Evolutionary conservation across 2,797 vertebrate genomes (phyloP).

Genomic region (Calcarius lapponicus): DNA sequence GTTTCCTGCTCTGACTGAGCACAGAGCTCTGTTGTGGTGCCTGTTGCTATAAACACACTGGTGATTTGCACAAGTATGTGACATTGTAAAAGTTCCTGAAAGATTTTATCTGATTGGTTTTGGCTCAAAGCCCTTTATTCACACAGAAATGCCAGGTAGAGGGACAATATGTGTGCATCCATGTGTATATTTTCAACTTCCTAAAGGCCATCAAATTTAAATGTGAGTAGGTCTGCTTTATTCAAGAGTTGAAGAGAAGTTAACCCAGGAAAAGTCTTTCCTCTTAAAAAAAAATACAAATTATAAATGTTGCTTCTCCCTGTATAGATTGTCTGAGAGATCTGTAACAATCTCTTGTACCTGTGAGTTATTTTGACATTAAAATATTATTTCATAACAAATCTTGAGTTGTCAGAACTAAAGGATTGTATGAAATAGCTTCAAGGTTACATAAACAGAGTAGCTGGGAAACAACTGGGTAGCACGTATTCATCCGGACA

Average conservation of each 20-base stretch:
- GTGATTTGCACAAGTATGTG: conserved; percentile 88
- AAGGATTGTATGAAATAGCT: neutral
- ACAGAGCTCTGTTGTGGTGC: conserved; percentile 86
- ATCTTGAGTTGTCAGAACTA: conserved; percentile 20
- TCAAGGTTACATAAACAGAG: conserved; percentile 53
- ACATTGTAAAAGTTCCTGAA: conserved; percentile 90
- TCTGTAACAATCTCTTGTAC: neutral
- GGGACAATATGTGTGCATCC: conserved; percentile 57
- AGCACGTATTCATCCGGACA: neutral
- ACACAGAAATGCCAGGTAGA: conserved; percentile 58
- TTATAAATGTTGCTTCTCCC: neutral
- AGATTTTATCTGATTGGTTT: conserved; percentile 87
- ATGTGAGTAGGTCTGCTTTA: conserved; percentile 57
- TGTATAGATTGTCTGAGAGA: neutral
- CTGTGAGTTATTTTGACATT: conserved; percentile 13
- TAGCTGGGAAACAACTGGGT: neutral
- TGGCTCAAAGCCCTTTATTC: conserved; percentile 81
- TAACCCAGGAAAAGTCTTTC: conserved; percentile 31
- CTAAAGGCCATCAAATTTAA: conserved; percentile 46
- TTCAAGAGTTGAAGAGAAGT: conserved; percentile 14
- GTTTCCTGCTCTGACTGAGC: conserved; percentile 37
- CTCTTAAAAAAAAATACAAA: neutral
- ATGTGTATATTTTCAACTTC: conserved; percentile 53
- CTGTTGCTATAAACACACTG: conserved; percentile 97
- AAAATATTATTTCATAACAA: conserved; percentile 15